These are phyloP conservation scores for Deilephila elpenor DNA, from an alignment of 2,888 invertebrate genomes.

Conservation along the genomic window DNA sequence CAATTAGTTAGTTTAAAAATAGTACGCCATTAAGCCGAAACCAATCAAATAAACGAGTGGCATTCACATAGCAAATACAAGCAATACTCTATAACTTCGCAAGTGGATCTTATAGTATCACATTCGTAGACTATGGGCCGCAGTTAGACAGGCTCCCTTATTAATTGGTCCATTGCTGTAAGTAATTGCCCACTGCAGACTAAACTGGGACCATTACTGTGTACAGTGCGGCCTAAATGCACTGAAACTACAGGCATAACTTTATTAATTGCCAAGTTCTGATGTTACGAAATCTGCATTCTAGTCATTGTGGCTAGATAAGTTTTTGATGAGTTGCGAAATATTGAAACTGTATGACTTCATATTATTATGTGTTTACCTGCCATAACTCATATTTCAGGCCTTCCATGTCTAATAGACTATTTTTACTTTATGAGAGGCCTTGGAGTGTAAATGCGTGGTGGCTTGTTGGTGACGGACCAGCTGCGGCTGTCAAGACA, in stretches of 20 bases:
- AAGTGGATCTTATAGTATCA: constrained; percentile 44
- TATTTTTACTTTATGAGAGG: too few relatives aligned
- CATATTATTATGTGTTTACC: not conserved
- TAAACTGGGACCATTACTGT: constrained; percentile 57
- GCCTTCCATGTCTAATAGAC: too few relatives aligned
- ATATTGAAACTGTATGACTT: not conserved
- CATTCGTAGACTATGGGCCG: constrained; percentile 47
- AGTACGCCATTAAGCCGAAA: not conserved
- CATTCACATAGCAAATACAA: not conserved
- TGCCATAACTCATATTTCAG: too few relatives aligned
- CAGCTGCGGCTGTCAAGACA: too few relatives aligned
- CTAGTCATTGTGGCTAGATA: constrained; percentile 17
- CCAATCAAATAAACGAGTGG: not conserved
- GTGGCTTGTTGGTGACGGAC: too few relatives aligned
- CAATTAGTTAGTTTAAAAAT: not conserved
- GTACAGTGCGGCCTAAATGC: constrained; percentile 48
- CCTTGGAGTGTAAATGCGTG: too few relatives aligned
- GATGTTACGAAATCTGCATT: constrained; percentile 25
- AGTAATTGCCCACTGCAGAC: constrained; percentile 59
- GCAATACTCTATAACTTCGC: constrained; percentile 34
- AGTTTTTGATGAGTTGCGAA: constrained; percentile 9
- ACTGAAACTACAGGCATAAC: constrained; percentile 50
- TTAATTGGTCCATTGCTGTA: constrained; percentile 65
- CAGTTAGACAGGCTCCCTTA: constrained; percentile 56
- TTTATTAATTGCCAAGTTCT: constrained; percentile 51